Conservation (phyloP, 1,140 invertebrate species). For the Amphibalanus amphitrite region DNA sequence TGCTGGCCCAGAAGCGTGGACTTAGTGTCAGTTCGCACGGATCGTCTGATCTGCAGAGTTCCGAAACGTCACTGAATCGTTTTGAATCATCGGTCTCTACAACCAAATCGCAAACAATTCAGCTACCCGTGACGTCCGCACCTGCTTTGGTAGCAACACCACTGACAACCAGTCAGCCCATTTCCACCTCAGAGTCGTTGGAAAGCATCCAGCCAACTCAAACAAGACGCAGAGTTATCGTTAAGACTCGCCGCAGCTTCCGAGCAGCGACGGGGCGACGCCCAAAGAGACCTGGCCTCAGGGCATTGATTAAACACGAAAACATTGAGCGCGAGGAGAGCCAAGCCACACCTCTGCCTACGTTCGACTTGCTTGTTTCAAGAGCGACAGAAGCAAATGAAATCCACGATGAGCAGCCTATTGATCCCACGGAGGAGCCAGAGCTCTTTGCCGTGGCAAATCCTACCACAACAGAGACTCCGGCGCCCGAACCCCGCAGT, state of each 20-base stretch:
- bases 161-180: no score
- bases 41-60: no score
- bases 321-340: neutral
- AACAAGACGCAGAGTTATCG: neutral
- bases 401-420: neutral
- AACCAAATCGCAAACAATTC: no score
- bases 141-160: no score
- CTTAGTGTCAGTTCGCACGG: no score
- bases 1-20: neutral
- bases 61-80: no score
- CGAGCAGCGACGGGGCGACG: no score
- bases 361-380: neutral
- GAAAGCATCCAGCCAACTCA: neutral
- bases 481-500: no score
- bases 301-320: neutral
- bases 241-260: neutral
- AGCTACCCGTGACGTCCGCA: no score
- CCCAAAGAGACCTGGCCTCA: neutral
- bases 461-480: neutral
- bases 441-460: neutral
- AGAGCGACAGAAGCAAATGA: neutral
- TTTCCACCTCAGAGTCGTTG: no score
- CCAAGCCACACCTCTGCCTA: neutral
- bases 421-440: neutral
- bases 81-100: no score